These are phyloP conservation scores for Chiridota heheva DNA, from an alignment of 35 echinoderm and acorn worm species.

Conservation along the genomic window DNA sequence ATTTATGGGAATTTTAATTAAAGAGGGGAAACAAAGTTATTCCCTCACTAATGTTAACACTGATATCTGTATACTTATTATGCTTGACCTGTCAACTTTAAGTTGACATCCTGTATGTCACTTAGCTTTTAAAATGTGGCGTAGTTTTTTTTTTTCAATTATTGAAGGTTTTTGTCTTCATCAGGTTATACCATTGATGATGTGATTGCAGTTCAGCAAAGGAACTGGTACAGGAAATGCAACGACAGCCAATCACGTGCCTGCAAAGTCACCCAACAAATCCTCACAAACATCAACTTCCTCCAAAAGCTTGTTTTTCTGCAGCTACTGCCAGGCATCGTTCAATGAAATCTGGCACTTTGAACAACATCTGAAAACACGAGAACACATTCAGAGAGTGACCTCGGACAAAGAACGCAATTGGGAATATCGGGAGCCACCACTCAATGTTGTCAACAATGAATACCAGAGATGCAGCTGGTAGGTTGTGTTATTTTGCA, in stretches of 20 bases:
- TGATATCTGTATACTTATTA: no score
- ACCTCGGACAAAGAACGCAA: conserved; percentile 78
- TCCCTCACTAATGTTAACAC: no score
- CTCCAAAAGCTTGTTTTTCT: conserved; percentile 34
- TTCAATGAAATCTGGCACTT: conserved; percentile 45
- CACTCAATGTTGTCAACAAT: conserved; percentile 65
- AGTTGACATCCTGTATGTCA: no score
- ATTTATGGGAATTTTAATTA: no score
- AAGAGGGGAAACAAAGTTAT: no score
- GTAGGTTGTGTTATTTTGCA: conserved; percentile 30
- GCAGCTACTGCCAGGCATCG: conserved; percentile 59
- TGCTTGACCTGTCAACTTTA: no score
- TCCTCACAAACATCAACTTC: not conserved
- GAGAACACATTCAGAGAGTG: conserved; percentile 61
- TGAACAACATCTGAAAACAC: conserved; percentile 51
- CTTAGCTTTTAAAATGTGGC: no score
- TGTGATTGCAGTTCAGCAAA: conserved; percentile 1
- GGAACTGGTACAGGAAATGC: not conserved
- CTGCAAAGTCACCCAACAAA: not conserved
- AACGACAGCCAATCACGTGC: not conserved
- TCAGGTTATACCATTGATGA: not conserved
- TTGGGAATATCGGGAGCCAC: conserved; percentile 76
- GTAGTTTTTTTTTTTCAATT: no score
- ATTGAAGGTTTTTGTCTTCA: no score
- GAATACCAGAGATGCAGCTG: conserved; percentile 50